A percentile compares a stretch with the other conserved stretches of the same genome.
phyloP scores from a whole-genome alignment of 2,888 invertebrate species.

The Emmelina monodactyla region DNA sequence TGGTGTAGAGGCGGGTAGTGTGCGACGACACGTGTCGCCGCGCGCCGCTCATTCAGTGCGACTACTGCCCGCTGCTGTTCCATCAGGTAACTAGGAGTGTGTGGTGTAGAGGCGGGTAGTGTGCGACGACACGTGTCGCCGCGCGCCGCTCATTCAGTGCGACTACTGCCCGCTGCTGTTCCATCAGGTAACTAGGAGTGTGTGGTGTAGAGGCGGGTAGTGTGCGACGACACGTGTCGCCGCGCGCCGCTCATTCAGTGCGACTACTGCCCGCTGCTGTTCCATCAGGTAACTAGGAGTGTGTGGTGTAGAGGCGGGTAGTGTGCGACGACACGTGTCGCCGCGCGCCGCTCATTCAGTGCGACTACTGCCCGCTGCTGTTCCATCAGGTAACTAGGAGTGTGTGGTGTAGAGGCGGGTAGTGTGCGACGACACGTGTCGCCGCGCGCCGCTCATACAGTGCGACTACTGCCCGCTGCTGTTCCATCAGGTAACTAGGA shows the following conservation, averaged over 20 bases:
- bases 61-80: background rate
- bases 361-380: conserved; percentile 81
- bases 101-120: conserved; percentile 18
- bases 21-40: background rate
- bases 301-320: conserved; percentile 14
- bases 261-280: conserved; percentile 86
- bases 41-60: background rate
- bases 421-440: conserved; percentile 54
- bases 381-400: conserved; percentile 62
- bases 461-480: conserved; percentile 92
- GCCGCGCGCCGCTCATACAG: conserved; percentile 47
- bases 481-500: too few relatives aligned
- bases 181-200: conserved; percentile 31
- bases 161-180: conserved; percentile 80
- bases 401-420: background rate
- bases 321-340: conserved; percentile 36
- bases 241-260: conserved; percentile 85
- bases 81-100: conserved; percentile 45
- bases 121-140: conserved; percentile 35
- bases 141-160: conserved; percentile 79
- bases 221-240: conserved; percentile 55
- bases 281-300: conserved; percentile 67
- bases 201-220: background rate
- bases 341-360: conserved; percentile 78
- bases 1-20: background rate